Conservation (phyloP, 2,797 vertebrate species). For the Schizothorax lantsangensis region DNA sequence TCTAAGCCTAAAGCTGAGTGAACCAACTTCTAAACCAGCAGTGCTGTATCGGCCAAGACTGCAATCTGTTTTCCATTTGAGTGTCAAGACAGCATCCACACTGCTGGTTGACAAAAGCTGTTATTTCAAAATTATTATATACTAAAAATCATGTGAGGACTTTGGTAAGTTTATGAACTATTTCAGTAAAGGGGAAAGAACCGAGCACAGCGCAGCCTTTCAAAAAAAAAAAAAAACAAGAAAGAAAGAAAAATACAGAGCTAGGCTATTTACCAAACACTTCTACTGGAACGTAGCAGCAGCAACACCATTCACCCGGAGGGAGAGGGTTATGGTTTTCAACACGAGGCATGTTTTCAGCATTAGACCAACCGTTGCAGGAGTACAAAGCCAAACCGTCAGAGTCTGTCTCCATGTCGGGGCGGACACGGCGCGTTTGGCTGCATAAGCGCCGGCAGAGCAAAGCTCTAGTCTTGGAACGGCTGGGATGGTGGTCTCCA, state of each 20-base stretch:
- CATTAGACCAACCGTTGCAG: slow-evolving; percentile 74
- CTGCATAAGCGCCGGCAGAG: slow-evolving; percentile 34
- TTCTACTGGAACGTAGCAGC: slow-evolving; percentile 69
- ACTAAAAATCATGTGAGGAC: slow-evolving; percentile 83
- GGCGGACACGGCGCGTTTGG: slow-evolving; percentile 58
- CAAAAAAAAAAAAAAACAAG: slow-evolving; percentile 37
- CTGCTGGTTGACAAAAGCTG: slow-evolving; percentile 88
- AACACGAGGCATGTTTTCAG: slow-evolving; percentile 78
- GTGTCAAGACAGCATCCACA: slow-evolving; percentile 93
- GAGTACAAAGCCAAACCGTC: slow-evolving; percentile 72
- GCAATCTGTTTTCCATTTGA: slow-evolving; percentile 97
- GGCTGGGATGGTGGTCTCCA: slow-evolving; percentile 74
- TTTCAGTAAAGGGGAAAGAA: slow-evolving; percentile 76
- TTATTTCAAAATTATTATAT: slow-evolving; percentile 93
- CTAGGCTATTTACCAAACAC: slow-evolving; percentile 78
- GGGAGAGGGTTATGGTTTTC: slow-evolving; percentile 79
- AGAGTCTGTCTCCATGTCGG: slow-evolving; percentile 62
- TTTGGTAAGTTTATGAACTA: slow-evolving; percentile 82
- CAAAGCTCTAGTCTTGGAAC: slow-evolving; percentile 68
- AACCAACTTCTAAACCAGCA: slow-evolving; percentile 89
- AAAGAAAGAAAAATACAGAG: slow-evolving; percentile 47
- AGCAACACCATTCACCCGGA: slow-evolving; percentile 75
- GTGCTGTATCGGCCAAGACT: slow-evolving; percentile 84
- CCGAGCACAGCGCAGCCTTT: slow-evolving; percentile 14
- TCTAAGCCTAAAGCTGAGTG: slow-evolving; percentile 92